phyloP scores from a whole-genome alignment of 1,140 invertebrate genomes.

The Ostrea denselamellosa region DNA sequence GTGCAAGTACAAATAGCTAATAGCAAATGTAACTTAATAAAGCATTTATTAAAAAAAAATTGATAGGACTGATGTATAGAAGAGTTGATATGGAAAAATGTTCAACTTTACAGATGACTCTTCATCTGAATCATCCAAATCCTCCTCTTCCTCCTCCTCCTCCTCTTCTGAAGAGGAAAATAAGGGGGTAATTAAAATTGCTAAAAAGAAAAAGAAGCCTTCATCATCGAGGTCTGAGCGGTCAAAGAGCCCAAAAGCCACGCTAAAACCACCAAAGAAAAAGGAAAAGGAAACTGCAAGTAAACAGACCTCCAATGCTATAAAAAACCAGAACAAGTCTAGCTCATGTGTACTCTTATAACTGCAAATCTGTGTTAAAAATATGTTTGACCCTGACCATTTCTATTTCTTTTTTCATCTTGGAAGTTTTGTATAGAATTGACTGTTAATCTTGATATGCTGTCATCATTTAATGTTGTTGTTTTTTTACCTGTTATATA shows the following conservation, averaged over 20 bases:
- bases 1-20: too few species aligned
- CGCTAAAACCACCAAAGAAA: background rate
- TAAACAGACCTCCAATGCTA: background rate
- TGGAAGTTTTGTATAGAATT: too few species aligned
- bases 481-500: background rate
- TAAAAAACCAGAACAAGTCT: background rate
- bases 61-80: background rate
- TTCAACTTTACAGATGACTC: conserved; percentile 10
- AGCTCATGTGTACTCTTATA: conserved; percentile 31
- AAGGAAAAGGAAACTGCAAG: background rate
- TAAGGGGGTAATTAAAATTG: background rate
- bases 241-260: background rate
- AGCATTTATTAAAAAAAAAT: too few species aligned
- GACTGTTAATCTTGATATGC: too few species aligned
- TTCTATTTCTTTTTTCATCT: too few species aligned
- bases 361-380: background rate
- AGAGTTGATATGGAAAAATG: background rate
- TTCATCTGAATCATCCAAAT: background rate
- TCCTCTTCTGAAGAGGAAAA: background rate
- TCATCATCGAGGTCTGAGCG: background rate
- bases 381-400: background rate
- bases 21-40: too few species aligned
- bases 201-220: background rate
- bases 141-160: background rate
- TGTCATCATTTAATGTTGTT: too few species aligned